Evolutionary conservation across 2,113 vertebrate species (phyloP), one percentile per base, ranked within the genome.

Genomic region (Taxidea taxus): DNA sequence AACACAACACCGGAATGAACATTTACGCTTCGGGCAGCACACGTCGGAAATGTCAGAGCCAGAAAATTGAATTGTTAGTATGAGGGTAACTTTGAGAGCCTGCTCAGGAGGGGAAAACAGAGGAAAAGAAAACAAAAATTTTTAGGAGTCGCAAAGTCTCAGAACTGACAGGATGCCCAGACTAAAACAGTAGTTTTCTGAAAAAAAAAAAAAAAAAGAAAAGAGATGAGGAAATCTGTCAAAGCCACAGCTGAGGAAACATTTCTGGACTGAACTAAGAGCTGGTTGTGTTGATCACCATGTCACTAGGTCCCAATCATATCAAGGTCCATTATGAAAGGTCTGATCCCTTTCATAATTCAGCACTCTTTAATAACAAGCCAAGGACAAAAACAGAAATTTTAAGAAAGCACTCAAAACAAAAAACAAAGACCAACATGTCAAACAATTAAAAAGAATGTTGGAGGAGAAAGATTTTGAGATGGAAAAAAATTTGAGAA

Each of bases 241-340:
- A 15, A 47, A 66, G 56, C n/a, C n/a, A 15, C 14, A 51, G 51
- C 9, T 31, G 21, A n/a, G 9, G 9, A 70, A 39, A 83, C 37
- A 18, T 37, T 29, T 31, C 49, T 56, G 34, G 18, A 5, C 6
- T 21, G 21, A 74, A 54, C 10, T 7, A 0, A 56, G 42, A 11
- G 8, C 4, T 31, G n/a, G 25, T 31, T 7, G 0, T n/a, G 16
- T 31, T 11, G 34, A 6, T 66, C 34, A 27, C 7, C 12, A 1
- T 0, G 2, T 21, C 47, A 4, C 29, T 29, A 13, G 25, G 86
- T 18, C 25, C 77, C 34, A 6, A 2, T 44, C 10, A 31, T 0
- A 10, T 2, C 18, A 49, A 37, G 51, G 7, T 42, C 25, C 27
- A 3, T 16, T 44, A 27, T 47, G 29, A 34, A 80, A 44, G n/a